Evolutionary conservation across 2,888 invertebrate species (phyloP).

Genomic region (Dasypogon diadema): DNA sequence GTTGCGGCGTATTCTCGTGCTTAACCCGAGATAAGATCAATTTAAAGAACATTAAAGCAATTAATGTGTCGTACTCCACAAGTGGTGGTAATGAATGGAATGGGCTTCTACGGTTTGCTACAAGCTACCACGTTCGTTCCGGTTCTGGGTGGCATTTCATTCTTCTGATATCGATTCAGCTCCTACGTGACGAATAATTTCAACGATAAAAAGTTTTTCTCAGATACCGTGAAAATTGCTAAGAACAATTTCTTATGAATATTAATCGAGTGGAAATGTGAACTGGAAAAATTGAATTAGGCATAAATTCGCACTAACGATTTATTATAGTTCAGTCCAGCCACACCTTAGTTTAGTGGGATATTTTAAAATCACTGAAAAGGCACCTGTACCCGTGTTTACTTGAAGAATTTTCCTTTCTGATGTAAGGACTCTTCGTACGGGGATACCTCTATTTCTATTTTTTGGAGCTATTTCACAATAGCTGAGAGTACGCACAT

Average conservation of each 20-base stretch:
- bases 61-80: slow-evolving; percentile 47
- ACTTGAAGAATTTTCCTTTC: no score
- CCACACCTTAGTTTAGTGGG: no score
- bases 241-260: no score
- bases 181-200: neutral
- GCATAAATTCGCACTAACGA: no score
- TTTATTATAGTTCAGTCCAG: no score
- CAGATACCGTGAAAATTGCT: no score
- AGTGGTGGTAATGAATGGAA: slow-evolving; percentile 46
- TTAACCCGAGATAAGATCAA: slow-evolving; percentile 46
- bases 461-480: no score
- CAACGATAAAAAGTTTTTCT: neutral
- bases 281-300: no score
- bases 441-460: no score
- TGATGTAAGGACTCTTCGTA: no score
- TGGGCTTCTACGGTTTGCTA: neutral
- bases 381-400: neutral
- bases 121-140: neutral
- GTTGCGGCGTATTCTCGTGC: slow-evolving; percentile 46
- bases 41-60: slow-evolving; percentile 51
- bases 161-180: neutral
- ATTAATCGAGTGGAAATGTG: no score
- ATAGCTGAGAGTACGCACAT: no score
- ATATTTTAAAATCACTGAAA: neutral
- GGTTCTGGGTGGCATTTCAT: neutral